These are phyloP conservation scores for Drosophila borborema DNA, from an alignment of 2,888 invertebrate species.

Conservation along the genomic window DNA sequence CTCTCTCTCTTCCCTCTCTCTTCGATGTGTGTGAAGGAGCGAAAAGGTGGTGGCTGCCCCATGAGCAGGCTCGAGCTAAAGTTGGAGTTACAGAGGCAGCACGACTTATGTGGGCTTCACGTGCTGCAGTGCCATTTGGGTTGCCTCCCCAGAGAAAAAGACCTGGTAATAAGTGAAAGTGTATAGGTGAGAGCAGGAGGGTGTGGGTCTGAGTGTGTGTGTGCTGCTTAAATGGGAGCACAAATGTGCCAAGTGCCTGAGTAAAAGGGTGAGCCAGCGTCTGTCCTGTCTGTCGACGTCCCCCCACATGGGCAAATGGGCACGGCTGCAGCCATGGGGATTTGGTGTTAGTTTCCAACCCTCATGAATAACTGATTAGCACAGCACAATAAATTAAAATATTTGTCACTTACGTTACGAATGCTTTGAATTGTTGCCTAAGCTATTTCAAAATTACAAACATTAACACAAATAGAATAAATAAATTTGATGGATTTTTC, in stretches of 20 bases:
- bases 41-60: constrained; percentile 26
- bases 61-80: neutral
- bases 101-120: constrained; percentile 46
- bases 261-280: constrained; percentile 45
- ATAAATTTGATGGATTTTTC: neutral
- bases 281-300: neutral
- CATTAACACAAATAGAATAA: neutral
- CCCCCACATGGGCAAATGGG: neutral
- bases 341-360: constrained; percentile 57
- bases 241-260: constrained; percentile 50
- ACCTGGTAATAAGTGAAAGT: constrained; percentile 69
- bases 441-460: constrained; percentile 36
- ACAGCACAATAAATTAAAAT: constrained; percentile 68
- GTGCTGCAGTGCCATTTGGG: constrained; percentile 68
- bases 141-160: constrained; percentile 53
- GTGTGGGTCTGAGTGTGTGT: constrained; percentile 3
- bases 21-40: constrained; percentile 21
- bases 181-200: constrained; percentile 28
- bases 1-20: neutral
- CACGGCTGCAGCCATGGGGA: constrained; percentile 28
- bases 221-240: constrained; percentile 40
- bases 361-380: constrained; percentile 73
- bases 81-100: neutral
- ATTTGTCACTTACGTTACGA: constrained; percentile 61
- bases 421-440: constrained; percentile 40